Evolutionary conservation across 2,113 vertebrate species (phyloP).

Genomic region (Helogale parvula): DNA sequence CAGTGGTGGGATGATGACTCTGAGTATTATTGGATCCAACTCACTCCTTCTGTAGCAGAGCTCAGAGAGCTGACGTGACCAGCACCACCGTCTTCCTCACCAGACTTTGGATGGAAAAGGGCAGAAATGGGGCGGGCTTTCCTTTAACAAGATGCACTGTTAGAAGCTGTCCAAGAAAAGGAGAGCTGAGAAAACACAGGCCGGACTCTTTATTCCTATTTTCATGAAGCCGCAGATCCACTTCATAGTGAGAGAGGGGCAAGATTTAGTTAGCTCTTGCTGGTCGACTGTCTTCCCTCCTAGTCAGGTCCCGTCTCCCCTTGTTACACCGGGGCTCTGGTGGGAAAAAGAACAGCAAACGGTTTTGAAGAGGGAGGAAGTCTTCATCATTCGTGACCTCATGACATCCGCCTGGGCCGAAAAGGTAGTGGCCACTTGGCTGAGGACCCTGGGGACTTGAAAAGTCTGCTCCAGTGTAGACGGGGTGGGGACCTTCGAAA

Average conservation of each 20-base stretch:
- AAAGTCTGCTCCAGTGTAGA: background rate
- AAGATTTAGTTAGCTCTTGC: background rate
- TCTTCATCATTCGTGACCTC: background rate
- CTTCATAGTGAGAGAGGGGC: background rate
- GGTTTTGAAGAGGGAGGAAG: background rate
- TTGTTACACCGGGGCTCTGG: background rate
- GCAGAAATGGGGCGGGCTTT: background rate
- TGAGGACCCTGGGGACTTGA: background rate
- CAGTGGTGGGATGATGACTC: rapidly evolving
- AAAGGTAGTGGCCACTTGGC: background rate
- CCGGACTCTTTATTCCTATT: background rate
- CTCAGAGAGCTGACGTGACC: background rate
- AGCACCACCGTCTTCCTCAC: background rate
- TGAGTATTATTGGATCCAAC: rapidly evolving
- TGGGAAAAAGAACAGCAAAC: background rate
- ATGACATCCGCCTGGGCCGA: background rate
- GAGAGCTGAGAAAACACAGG: rapidly evolving
- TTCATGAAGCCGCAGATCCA: background rate
- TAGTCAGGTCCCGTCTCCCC: background rate
- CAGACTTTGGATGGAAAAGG: background rate
- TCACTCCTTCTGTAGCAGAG: background rate
- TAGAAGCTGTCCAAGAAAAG: background rate
- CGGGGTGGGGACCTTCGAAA: too few species aligned
- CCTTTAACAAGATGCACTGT: background rate
- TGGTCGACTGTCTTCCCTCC: background rate